Evolutionary conservation across 2,113 vertebrate genomes (phyloP).

Genomic region (Pantherophis guttatus): DNA sequence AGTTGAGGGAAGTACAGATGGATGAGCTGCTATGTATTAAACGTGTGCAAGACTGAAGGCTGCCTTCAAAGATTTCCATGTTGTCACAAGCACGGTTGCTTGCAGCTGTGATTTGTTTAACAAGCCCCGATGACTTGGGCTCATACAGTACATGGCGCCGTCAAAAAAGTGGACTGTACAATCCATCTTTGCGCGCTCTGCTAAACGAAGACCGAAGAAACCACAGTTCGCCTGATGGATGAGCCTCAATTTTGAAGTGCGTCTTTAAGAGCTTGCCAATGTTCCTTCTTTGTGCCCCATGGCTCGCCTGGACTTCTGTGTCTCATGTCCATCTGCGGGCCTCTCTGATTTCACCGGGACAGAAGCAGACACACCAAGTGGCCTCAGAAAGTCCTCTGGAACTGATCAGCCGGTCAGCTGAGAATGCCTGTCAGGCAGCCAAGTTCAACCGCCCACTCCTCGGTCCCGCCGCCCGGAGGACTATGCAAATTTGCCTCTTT

Average conservation of each 20-base stretch:
- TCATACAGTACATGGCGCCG: not conserved
- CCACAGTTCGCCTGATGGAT: not conserved
- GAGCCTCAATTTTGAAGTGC: not conserved
- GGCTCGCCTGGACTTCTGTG: not conserved
- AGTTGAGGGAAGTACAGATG: not conserved
- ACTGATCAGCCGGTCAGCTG: conserved; percentile 76
- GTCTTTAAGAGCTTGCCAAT: not conserved
- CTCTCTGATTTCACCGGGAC: conserved; percentile 71
- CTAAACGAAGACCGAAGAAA: not conserved
- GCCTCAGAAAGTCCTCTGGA: conserved; percentile 53
- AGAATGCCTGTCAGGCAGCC: conserved; percentile 77
- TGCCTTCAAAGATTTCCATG: not conserved
- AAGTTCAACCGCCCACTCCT: conserved; percentile 21
- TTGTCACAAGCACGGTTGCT: not conserved
- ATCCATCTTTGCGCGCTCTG: not conserved
- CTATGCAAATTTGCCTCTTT: conserved; percentile 46
- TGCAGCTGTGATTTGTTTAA: not conserved
- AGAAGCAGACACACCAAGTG: conserved; percentile 36
- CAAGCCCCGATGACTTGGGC: not conserved
- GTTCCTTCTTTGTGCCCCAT: not conserved
- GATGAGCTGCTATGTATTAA: not conserved
- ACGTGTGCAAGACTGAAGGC: not conserved
- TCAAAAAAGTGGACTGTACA: not conserved
- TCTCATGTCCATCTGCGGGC: conserved; percentile 33
- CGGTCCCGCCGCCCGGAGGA: conserved; percentile 62